Conservation (phyloP, 2,797 vertebrate species). For the Cygnus olor region DNA sequence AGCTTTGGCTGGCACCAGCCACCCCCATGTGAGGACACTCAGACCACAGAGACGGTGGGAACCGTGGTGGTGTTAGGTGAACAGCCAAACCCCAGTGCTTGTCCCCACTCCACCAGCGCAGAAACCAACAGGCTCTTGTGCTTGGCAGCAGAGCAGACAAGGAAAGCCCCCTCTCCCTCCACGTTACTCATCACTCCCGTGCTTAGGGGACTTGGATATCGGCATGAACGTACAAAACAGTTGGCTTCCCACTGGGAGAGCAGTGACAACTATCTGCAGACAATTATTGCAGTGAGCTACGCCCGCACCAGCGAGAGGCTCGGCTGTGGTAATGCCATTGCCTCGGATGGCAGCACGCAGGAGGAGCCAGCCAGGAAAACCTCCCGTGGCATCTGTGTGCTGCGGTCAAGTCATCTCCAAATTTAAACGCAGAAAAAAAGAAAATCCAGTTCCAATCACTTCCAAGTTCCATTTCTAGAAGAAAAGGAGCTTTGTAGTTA, state of each 20-base stretch:
- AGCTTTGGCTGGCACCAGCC: background rate
- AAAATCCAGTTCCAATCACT: background rate
- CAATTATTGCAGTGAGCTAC: background rate
- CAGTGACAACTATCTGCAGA: background rate
- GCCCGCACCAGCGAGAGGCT: background rate
- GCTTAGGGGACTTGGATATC: background rate
- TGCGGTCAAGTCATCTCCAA: background rate
- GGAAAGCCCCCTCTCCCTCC: background rate
- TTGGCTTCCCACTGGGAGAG: background rate
- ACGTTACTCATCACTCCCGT: background rate
- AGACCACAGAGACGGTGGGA: too few species aligned
- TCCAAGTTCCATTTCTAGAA: background rate
- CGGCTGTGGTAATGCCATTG: background rate
- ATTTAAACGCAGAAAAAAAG: constrained; percentile 31
- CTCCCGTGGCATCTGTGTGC: background rate
- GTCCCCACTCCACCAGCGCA: background rate
- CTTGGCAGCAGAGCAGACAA: background rate
- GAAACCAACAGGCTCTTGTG: background rate
- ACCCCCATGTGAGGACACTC: background rate
- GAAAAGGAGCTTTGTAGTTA: constrained; percentile 31
- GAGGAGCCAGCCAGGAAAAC: background rate
- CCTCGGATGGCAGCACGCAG: background rate
- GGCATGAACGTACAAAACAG: background rate
- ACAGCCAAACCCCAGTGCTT: background rate
- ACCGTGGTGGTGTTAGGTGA: background rate